These are phyloP conservation scores for Cyanoliseus patagonus DNA, from an alignment of 2,113 vertebrate species.

Conservation along the genomic window DNA sequence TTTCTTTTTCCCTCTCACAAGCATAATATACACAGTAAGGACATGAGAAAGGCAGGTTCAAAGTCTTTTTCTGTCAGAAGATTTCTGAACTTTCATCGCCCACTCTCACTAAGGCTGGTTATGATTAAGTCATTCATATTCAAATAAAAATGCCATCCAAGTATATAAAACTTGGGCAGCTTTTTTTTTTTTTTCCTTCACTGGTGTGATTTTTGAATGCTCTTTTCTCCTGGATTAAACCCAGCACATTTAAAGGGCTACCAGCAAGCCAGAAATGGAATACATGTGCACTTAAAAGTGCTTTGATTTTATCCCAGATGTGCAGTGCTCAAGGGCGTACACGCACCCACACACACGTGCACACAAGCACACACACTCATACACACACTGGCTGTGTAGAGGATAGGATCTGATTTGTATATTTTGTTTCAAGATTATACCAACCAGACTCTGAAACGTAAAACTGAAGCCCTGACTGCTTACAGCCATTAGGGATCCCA, in stretches of 20 bases:
- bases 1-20: neutral
- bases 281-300: conserved; percentile 14
- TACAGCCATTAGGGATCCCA: conserved; percentile 55
- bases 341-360: neutral
- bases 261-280: conserved; percentile 31
- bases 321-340: neutral
- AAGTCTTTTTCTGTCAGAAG: neutral
- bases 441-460: conserved; percentile 35
- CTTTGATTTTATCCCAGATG: conserved; percentile 57
- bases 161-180: neutral
- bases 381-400: neutral
- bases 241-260: conserved; percentile 33
- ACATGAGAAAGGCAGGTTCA: neutral
- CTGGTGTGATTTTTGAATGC: conserved; percentile 45
- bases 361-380: neutral
- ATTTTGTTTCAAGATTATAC: conserved; percentile 57
- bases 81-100: conserved; percentile 21
- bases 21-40: neutral
- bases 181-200: neutral
- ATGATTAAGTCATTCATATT: conserved; percentile 23
- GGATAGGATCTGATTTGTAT: neutral
- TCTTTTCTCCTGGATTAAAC: conserved; percentile 50
- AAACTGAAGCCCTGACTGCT: conserved; percentile 33
- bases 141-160: conserved; percentile 55
- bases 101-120: conserved; percentile 6